Conservation (phyloP, 2,113 vertebrate species). For the Cyprinodon variegatus region DNA sequence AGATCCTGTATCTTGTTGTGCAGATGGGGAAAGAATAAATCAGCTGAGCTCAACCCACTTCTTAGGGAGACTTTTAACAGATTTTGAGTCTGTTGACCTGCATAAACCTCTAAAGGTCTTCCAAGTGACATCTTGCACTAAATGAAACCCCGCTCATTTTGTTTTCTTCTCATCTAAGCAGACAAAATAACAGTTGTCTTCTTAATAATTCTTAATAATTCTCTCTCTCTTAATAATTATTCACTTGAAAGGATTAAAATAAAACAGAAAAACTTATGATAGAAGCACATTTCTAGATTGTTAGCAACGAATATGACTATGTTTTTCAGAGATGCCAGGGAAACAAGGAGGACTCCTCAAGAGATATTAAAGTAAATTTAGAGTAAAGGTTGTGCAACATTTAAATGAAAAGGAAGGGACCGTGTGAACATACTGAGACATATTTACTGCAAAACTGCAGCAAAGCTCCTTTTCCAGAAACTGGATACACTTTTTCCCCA, state of each 20-base stretch:
- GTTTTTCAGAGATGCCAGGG: neutral
- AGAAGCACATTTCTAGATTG: neutral
- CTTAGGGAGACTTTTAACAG: conserved; percentile 14
- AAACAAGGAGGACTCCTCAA: neutral
- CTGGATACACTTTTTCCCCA: fast-evolving
- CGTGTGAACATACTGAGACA: neutral
- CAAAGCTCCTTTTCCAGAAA: neutral
- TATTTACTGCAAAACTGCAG: conserved; percentile 1
- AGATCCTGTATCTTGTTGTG: conserved; percentile 17
- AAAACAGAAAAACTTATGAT: neutral
- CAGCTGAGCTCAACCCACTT: conserved; percentile 27
- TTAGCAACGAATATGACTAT: neutral
- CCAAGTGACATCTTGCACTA: neutral
- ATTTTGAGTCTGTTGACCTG: neutral
- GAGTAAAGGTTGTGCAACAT: neutral
- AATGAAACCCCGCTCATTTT: neutral
- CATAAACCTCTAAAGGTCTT: neutral
- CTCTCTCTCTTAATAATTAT: neutral
- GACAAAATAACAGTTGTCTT: no score
- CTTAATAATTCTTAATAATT: no score
- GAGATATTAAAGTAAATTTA: neutral
- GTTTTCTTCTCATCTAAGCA: no score
- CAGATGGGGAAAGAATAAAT: conserved; percentile 22
- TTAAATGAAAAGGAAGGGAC: neutral
- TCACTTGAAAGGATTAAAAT: neutral